phyloP scores from a whole-genome alignment of 2,113 vertebrate genomes.

The Struthio camelus region DNA sequence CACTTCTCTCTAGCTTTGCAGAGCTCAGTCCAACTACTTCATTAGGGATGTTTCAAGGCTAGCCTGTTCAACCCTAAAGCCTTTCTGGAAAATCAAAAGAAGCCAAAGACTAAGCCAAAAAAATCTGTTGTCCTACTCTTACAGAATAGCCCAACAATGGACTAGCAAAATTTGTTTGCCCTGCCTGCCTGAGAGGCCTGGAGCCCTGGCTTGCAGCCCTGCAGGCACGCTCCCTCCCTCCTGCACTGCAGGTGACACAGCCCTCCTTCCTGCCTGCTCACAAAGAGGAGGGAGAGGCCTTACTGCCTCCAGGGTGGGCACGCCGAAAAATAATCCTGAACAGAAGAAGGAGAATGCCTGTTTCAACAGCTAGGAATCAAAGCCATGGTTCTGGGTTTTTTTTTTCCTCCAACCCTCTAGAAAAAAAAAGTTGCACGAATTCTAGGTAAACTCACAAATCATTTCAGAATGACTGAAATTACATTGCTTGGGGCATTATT shows the following conservation, averaged over 20 bases:
- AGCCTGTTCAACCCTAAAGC: not conserved
- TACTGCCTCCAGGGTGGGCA: not conserved
- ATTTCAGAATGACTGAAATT: not conserved
- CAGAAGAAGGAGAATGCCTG: not conserved
- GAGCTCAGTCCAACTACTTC: not conserved
- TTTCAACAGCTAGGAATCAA: not conserved
- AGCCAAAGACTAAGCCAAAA: not conserved
- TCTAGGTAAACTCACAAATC: not conserved
- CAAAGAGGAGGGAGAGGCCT: not conserved
- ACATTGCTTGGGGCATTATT: not conserved
- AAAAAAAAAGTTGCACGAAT: not conserved
- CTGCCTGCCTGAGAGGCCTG: not conserved
- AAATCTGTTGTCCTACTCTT: not conserved
- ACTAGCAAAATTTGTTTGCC: not conserved
- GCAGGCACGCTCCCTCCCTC: accelerated
- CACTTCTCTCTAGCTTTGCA: not conserved
- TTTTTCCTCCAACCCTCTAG: not conserved
- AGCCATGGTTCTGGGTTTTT: not conserved
- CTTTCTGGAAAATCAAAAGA: not conserved
- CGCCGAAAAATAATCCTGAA: not conserved
- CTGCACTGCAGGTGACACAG: not conserved
- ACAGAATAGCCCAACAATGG: not conserved
- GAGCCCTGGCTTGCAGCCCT: not conserved
- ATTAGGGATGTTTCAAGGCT: not conserved
- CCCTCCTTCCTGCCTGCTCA: not conserved